Evolutionary conservation across 2,113 vertebrate species (phyloP), one percentile per base, ranked within the genome.

Genomic region (Aleadryas rufinucha): DNA sequence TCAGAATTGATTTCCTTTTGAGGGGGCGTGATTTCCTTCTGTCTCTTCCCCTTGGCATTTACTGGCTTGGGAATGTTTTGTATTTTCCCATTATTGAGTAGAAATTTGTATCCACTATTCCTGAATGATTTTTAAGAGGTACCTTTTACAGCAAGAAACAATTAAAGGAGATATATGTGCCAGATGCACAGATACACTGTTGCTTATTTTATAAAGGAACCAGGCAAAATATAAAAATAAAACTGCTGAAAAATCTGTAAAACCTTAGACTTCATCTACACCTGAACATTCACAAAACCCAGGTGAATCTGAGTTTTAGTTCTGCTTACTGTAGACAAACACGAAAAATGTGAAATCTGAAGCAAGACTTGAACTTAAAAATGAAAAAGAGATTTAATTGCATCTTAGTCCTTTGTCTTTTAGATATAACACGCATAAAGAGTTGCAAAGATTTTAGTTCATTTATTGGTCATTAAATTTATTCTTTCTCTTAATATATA

Each of bases 1-100:
- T 94, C 37, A 57, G 53, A 96, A 93, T 24, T 93, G 3, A 94
- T 95, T 93, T 94, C 37, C 18, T 77, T 94, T 82, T 85, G 44
- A 89, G 60, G n/a, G 68, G 41, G 37, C 76, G 65, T 94, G 77
- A 94, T 95, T 71, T 91, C 60, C 26, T 89, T 74, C 42, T 76
- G 23, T 92, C 31, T 85, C 31, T 81, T 89, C 18, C 33, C 27
- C 61, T 64, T 85, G 84, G 41, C 35, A 88, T 90, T 95, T 95
- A 87, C 82, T 49, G 63, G 26, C 52, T 35, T 83, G 33, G n/a
- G 33, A 84, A 77, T 88, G 35, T 90, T 97, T 95, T 53, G 30
- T 83, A 80, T 81, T 93, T 96, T 93, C 44, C 52, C 37, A 28
- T 59, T 93, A 76, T 28, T 70, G 27, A 76, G 65, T 41, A 95